These are phyloP conservation scores for Timandra comae DNA, from an alignment of 2,888 invertebrate species.

Conservation along the genomic window DNA sequence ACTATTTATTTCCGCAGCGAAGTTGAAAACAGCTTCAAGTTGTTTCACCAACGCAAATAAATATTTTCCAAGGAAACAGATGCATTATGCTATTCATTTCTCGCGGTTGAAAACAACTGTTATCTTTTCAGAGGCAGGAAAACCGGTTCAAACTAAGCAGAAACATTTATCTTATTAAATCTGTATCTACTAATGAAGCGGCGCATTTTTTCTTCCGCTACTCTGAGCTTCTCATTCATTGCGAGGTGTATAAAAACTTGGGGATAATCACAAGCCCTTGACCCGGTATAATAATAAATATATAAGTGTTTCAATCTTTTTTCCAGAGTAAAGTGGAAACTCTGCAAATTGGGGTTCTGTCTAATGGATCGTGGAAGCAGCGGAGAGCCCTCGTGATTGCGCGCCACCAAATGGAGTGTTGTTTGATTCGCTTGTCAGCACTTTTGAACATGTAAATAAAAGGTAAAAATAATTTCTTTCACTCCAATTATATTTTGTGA, in stretches of 20 bases:
- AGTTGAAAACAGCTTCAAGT: no score
- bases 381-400: conserved; percentile 32
- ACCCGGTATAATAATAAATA: conserved; percentile 36
- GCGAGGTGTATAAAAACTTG: conserved; percentile 25
- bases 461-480: conserved; percentile 13
- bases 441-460: conserved; percentile 33
- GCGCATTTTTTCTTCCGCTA: neutral
- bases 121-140: no score
- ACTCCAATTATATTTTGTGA: conserved; percentile 9
- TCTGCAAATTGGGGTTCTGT: conserved; percentile 46
- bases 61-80: no score
- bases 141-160: conserved; percentile 1
- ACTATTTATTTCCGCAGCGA: no score
- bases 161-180: conserved; percentile 15
- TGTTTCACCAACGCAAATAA: no score
- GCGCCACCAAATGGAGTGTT: conserved; percentile 27
- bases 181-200: conserved; percentile 15
- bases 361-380: conserved; percentile 48
- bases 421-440: conserved; percentile 41
- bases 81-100: no score
- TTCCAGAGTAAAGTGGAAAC: conserved; percentile 29
- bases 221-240: conserved; percentile 24
- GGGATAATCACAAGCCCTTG: conserved; percentile 30
- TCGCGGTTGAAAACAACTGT: no score
- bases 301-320: conserved; percentile 31